A percentile compares a stretch with the other conserved stretches of the same genome.
These are phyloP conservation scores for Panopea generosa DNA, from an alignment of 2,888 invertebrate species.

Conservation along the genomic window DNA sequence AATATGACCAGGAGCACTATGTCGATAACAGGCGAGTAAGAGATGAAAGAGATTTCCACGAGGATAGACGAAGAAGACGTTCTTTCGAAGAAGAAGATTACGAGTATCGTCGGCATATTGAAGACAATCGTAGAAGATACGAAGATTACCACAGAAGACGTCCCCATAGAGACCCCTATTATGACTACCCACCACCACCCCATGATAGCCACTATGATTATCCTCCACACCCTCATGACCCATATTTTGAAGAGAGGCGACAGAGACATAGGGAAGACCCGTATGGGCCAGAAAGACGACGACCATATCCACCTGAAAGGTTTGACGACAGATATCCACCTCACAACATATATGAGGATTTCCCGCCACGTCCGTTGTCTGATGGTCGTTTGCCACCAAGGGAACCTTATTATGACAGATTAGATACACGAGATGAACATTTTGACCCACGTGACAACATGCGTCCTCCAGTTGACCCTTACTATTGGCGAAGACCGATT, in stretches of 20 bases:
- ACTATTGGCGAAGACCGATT: too few species aligned
- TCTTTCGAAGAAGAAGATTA: neutral
- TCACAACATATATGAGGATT: too few species aligned
- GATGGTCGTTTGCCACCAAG: too few species aligned
- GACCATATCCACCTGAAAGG: too few species aligned
- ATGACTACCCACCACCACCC: neutral
- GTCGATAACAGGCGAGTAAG: neutral
- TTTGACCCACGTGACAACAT: too few species aligned
- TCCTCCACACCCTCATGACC: neutral
- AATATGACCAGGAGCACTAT: neutral
- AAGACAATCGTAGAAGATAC: neutral
- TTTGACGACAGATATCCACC: too few species aligned
- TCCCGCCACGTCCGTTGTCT: too few species aligned
- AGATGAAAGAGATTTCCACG: neutral
- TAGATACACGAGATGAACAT: too few species aligned
- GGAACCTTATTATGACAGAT: too few species aligned
- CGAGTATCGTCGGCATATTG: neutral
- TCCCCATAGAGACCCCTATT: neutral
- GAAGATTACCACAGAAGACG: slow-evolving; percentile 3
- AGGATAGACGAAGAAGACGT: neutral
- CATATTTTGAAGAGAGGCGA: slow-evolving; percentile 10
- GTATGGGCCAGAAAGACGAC: too few species aligned
- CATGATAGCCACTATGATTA: slow-evolving; percentile 11
- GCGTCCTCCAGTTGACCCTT: too few species aligned
- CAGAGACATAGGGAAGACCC: too few species aligned